Evolutionary conservation across 2,113 vertebrate species (phyloP).

Genomic region (Chamaetylas fuelleborni): DNA sequence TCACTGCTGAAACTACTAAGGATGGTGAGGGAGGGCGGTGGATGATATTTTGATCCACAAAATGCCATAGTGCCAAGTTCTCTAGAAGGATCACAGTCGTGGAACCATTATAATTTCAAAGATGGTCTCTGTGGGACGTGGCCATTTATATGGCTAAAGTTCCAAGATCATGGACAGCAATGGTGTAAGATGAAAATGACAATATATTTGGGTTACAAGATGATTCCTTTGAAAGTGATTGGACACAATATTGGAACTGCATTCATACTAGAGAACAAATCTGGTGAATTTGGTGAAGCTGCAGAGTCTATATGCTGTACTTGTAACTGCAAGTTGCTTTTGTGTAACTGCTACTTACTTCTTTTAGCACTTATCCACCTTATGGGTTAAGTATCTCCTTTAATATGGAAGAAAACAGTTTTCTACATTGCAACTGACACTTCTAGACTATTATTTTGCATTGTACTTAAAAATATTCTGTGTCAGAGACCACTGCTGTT

Average conservation of each 20-base stretch:
- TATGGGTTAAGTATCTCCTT: background rate
- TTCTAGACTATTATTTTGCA: background rate
- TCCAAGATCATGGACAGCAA: background rate
- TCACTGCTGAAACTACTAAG: background rate
- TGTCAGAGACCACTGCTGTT: background rate
- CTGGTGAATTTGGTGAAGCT: background rate
- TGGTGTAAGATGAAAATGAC: background rate
- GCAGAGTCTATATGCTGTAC: rapidly evolving
- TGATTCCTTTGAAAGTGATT: background rate
- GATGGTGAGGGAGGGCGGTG: background rate
- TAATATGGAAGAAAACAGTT: background rate
- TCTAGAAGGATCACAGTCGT: background rate
- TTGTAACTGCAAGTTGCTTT: background rate
- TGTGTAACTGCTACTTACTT: background rate
- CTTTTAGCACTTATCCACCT: background rate
- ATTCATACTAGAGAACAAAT: rapidly evolving
- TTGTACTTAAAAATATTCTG: background rate
- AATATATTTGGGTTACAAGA: background rate
- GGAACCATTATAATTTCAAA: background rate
- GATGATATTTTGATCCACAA: background rate
- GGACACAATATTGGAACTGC: background rate
- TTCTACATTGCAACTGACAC: background rate
- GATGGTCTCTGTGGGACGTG: rapidly evolving
- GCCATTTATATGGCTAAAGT: background rate
- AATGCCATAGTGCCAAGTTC: background rate